Evolutionary conservation across 35 echinoderm and acorn worm genomes (phyloP).

Genomic region (Ptychodera flava): DNA sequence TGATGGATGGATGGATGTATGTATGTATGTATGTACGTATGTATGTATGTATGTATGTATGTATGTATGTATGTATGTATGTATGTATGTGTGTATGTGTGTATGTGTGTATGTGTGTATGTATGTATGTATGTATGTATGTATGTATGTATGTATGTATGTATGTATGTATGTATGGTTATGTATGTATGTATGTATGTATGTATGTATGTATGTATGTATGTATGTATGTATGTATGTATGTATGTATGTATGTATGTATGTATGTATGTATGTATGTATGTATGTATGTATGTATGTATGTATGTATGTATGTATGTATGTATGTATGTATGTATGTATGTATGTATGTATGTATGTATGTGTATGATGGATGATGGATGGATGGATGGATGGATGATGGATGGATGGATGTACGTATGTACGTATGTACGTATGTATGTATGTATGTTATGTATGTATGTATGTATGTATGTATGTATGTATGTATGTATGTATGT

Average conservation of each 20-base stretch:
- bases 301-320: background rate
- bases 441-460: no score
- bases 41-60: slow-evolving; percentile 24
- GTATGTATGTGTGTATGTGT: slow-evolving; percentile 33
- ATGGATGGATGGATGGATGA: no score
- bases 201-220: background rate
- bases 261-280: background rate
- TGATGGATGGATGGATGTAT: no score
- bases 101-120: slow-evolving; percentile 33
- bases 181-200: slow-evolving; percentile 2
- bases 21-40: no score
- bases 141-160: background rate
- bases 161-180: slow-evolving; percentile 6
- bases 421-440: no score
- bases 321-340: slow-evolving; percentile 2
- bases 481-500: no score
- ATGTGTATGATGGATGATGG: background rate
- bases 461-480: no score
- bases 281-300: background rate
- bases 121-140: slow-evolving; percentile 31
- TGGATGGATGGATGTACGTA: no score
- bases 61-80: slow-evolving; percentile 37
- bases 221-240: background rate
- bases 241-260: background rate
- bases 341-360: slow-evolving; percentile 2